Percentiles rank a stretch among this genome's conserved stretches.
Evolutionary conservation across 2,888 invertebrate species (phyloP).

Genomic region (Hirtodrosophila confusa): DNA sequence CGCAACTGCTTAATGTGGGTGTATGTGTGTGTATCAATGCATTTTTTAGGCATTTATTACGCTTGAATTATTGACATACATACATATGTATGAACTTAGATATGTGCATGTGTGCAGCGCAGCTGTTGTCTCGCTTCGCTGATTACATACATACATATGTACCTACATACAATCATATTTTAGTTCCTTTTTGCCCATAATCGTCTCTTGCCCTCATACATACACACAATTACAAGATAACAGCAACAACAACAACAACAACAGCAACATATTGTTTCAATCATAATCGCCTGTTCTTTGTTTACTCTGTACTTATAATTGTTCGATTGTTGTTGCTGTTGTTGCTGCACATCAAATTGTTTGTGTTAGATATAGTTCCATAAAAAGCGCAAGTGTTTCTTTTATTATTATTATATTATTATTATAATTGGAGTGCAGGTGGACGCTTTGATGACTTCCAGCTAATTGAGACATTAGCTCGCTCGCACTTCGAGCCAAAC

Average conservation of each 20-base stretch:
- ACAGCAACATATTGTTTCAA: constrained; percentile 16
- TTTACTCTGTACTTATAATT: constrained; percentile 12
- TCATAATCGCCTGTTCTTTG: constrained; percentile 2
- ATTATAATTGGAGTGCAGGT: not conserved
- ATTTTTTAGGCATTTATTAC: constrained; percentile 42
- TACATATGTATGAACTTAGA: constrained; percentile 8
- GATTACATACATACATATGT: constrained; percentile 33
- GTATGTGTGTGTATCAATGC: constrained; percentile 27
- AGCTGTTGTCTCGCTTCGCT: constrained; percentile 65
- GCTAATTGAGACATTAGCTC: constrained; percentile 15
- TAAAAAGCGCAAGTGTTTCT: constrained; percentile 1
- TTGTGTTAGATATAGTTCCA: not conserved
- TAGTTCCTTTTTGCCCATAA: constrained; percentile 45
- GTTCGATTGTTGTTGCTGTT: constrained; percentile 9
- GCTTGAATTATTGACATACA: constrained; percentile 43
- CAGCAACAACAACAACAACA: constrained; percentile 8
- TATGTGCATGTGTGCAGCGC: constrained; percentile 21
- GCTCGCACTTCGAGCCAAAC: constrained; percentile 10
- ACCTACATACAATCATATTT: constrained; percentile 6
- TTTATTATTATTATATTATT: no score
- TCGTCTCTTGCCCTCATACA: constrained; percentile 31
- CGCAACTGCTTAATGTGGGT: constrained; percentile 2
- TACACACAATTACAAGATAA: constrained; percentile 29
- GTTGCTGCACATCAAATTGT: not conserved
- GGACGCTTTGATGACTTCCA: constrained; percentile 13